These are phyloP conservation scores for Penelope pileata DNA, from an alignment of 2,113 vertebrate genomes.

Conservation along the genomic window DNA sequence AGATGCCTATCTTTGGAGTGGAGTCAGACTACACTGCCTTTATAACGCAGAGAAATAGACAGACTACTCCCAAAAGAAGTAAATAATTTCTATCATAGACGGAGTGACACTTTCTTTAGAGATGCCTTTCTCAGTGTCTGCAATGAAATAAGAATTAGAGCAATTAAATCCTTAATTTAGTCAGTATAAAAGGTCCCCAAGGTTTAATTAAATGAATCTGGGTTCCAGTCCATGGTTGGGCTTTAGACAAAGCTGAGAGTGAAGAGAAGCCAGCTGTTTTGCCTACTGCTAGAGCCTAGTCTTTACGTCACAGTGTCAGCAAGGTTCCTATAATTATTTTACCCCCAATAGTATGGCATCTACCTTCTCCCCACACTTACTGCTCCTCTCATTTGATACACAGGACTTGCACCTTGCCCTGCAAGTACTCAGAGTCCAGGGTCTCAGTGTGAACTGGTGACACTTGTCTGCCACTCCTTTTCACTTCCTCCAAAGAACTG, in stretches of 20 bases:
- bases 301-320: neutral
- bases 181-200: neutral
- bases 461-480: neutral
- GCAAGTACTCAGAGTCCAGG: neutral
- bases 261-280: neutral
- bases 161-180: neutral
- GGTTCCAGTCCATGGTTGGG: neutral
- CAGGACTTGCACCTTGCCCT: accelerated
- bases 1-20: neutral
- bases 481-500: neutral
- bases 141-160: neutral
- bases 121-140: neutral
- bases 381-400: neutral
- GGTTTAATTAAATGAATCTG: neutral
- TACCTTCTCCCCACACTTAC: accelerated
- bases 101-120: neutral
- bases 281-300: neutral
- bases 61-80: neutral
- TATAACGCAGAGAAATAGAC: neutral
- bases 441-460: accelerated
- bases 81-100: neutral
- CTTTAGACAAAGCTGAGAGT: neutral
- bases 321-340: neutral
- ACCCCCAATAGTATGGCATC: accelerated
- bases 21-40: neutral